Conservation (phyloP, 2,888 invertebrate genomes). For the Eurois occulta region DNA sequence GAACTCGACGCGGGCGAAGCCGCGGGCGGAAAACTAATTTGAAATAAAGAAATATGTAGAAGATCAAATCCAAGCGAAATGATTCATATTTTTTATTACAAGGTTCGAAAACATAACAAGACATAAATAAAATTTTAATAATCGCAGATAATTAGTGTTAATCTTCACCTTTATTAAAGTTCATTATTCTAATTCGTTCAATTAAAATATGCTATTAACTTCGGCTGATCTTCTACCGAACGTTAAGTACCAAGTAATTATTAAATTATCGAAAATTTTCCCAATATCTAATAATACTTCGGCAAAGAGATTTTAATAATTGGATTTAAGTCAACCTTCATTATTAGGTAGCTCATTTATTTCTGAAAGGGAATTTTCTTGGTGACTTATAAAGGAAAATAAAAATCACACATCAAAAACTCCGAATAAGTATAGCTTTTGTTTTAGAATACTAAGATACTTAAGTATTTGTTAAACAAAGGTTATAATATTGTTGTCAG, state of each 20-base stretch:
- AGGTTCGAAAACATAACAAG: not conserved
- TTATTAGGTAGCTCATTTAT: slow-evolving; percentile 7
- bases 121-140: not conserved
- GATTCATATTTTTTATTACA: not conserved
- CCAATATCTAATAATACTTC: slow-evolving; percentile 17
- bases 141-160: not conserved
- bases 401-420: not conserved
- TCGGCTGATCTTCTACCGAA: not conserved
- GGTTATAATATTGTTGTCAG: no score
- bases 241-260: slow-evolving; percentile 13
- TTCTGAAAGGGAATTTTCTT: not conserved
- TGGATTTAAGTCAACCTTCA: not conserved
- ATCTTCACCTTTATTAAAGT: not conserved
- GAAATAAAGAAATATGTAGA: no score
- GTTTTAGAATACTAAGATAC: no score
- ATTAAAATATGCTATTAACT: slow-evolving; percentile 35
- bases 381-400: not conserved
- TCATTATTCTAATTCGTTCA: slow-evolving; percentile 32
- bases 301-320: slow-evolving; percentile 13
- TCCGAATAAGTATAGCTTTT: not conserved
- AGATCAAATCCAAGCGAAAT: not conserved
- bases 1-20: no score
- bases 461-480: no score
- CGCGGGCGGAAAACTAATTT: no score
- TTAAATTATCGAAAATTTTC: slow-evolving; percentile 7